Base-by-base conservation (phyloP, 2,888 invertebrate species). In the Sturmia bella region DNA sequence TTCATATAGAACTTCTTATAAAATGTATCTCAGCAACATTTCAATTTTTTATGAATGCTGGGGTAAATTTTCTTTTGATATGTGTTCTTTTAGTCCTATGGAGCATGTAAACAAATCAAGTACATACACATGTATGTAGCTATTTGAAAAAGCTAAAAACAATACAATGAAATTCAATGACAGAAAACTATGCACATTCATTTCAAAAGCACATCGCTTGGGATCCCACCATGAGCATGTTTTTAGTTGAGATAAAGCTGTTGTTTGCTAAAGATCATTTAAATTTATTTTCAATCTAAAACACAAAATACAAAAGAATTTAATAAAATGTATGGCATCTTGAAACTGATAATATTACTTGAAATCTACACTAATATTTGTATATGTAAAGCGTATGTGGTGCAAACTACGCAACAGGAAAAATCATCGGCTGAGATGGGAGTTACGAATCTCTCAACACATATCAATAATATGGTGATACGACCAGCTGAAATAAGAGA, bases 381-480 rank as follows among this genome's bases (percentile, higher is more conserved):
- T 13, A 48, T 17, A 27, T 39, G 76, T 45, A 17, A 70, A 37
- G 50, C 78, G 15, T 82, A 78, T 70, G 78, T 75, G 6, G 1
- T 70, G 21, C 43, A 64, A 15, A 75, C 64, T 17, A 59, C 61
- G 15, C 73, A 68, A 17, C 50, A 21, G 37, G 64, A 54, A 1
- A 52, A 70, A 54, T 43, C 70, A 27, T 45, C 61, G 12, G 11
- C 41, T 0, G 54, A 57, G 9, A 19, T 50, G 37, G 48, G 37
- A 17, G 32, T 19, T 13, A 32, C 56, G 32, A 61, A 75, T 3
- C 52, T 57, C 48, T 63, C 54, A 9, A 68, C 39, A 39, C 75
- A 85, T 70, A 84, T 86, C 13, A 79, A 80, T 17, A 85, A 82
- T 21, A 76, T 85, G 32, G 69, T 85, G 32, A 70, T 80, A n/a